A percentile compares a stretch with the other conserved stretches of the same genome.
phyloP scores from a whole-genome alignment of 2,113 vertebrate species.

The Dasyprocta punctata region DNA sequence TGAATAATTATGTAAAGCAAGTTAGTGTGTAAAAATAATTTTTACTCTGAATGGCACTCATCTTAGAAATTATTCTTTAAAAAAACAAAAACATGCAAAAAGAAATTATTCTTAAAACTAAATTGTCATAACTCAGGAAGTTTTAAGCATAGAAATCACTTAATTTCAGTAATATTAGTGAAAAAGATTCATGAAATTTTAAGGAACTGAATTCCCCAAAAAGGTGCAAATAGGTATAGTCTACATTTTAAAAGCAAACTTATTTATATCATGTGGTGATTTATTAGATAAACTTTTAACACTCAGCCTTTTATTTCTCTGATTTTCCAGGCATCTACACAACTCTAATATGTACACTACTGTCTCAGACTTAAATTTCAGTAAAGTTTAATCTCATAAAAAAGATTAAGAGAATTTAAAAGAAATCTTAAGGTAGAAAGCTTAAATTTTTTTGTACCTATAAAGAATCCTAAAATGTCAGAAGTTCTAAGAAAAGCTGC shows the following conservation, averaged over 20 bases:
- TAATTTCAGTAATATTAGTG: not conserved
- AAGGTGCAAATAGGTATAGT: not conserved
- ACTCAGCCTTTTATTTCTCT: not conserved
- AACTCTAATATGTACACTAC: not conserved
- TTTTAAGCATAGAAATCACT: not conserved
- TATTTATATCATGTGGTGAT: not conserved
- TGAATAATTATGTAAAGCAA: not conserved
- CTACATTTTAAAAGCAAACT: not conserved
- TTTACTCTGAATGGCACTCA: not conserved
- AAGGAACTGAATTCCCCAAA: not conserved
- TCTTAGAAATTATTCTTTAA: not conserved
- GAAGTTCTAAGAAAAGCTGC: constrained; percentile 24
- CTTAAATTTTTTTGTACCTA: constrained; percentile 1
- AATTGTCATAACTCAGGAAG: not conserved
- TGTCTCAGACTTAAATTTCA: not conserved
- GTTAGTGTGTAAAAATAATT: not conserved
- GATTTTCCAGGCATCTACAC: not conserved
- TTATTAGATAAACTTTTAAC: not conserved
- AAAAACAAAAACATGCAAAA: too few species aligned
- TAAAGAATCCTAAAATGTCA: not conserved
- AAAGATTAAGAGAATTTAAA: constrained; percentile 51
- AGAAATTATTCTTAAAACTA: not conserved
- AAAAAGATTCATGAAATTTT: not conserved
- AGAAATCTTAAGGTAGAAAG: constrained; percentile 38
- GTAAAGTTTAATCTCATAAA: constrained; percentile 29